Percentiles rank a stretch among this genome's conserved stretches.
Evolutionary conservation across 2,888 invertebrate genomes (phyloP).

Genomic region (Lasioglossum oenotherae): DNA sequence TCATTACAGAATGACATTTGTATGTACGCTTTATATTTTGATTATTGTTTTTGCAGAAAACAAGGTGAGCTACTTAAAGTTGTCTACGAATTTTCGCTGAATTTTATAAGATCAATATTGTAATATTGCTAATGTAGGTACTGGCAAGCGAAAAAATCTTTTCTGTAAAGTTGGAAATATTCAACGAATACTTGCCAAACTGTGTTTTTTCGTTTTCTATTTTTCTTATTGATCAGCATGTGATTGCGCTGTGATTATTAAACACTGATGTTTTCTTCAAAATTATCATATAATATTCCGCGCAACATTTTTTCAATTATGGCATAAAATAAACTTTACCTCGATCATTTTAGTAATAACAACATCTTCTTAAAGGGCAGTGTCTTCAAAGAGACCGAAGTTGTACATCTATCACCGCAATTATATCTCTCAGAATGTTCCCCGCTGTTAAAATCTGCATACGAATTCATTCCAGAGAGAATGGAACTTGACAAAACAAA

Average conservation of each 20-base stretch:
- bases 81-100: not conserved
- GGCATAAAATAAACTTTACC: not conserved
- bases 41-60: slow-evolving; percentile 60
- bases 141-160: not conserved
- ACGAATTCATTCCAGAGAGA: slow-evolving; percentile 26
- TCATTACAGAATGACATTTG: slow-evolving; percentile 70
- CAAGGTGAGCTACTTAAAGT: slow-evolving; percentile 56
- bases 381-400: slow-evolving; percentile 63
- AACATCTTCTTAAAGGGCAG: not conserved
- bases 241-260: not conserved
- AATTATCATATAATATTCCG: not conserved
- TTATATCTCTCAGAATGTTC: slow-evolving; percentile 70
- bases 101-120: not conserved
- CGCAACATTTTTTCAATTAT: not conserved
- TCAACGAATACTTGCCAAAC: not conserved
- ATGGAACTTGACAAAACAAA: slow-evolving; percentile 20
- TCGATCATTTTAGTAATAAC: not conserved
- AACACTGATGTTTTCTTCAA: not conserved
- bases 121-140: not conserved
- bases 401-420: slow-evolving; percentile 64
- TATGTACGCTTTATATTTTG: slow-evolving; percentile 66
- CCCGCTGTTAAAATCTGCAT: slow-evolving; percentile 64
- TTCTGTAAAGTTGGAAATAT: not conserved
- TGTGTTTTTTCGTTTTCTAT: not conserved
- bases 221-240: not conserved